Evolutionary conservation across 2,797 vertebrate species (phyloP).

Genomic region (Phoeniculus purpureus): DNA sequence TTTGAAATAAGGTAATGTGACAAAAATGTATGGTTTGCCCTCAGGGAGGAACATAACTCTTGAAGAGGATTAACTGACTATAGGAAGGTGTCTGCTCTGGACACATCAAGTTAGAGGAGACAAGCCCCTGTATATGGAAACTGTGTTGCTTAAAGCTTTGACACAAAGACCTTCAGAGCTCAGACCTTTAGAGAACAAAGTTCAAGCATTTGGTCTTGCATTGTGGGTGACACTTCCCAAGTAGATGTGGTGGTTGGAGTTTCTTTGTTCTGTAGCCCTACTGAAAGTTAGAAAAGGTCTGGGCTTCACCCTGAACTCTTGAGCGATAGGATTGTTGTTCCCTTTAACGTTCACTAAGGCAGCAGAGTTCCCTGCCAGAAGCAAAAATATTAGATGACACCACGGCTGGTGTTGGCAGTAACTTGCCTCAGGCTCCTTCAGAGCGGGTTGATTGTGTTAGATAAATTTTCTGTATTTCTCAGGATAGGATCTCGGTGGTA

Average conservation of each 20-base stretch:
- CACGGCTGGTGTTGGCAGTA: neutral
- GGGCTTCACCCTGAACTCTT: neutral
- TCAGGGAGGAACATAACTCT: neutral
- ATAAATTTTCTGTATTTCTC: neutral
- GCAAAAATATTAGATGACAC: neutral
- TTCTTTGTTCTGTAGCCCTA: neutral
- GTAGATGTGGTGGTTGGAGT: neutral
- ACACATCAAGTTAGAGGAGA: neutral
- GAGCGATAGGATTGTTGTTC: neutral
- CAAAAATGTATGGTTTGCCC: neutral
- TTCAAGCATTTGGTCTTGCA: neutral
- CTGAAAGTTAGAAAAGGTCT: neutral
- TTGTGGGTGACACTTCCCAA: neutral
- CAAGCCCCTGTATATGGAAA: rapidly evolving
- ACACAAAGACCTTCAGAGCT: neutral
- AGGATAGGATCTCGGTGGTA: neutral
- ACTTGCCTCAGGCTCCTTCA: neutral
- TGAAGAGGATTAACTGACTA: neutral
- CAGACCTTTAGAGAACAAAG: neutral
- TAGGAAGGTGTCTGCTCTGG: neutral
- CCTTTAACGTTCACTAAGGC: neutral
- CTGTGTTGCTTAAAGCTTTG: neutral
- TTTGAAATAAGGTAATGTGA: neutral
- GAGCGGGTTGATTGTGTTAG: neutral
- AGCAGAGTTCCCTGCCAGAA: neutral